Base-by-base conservation (phyloP, 2,888 invertebrate species). In the Girardia tigrina region DNA sequence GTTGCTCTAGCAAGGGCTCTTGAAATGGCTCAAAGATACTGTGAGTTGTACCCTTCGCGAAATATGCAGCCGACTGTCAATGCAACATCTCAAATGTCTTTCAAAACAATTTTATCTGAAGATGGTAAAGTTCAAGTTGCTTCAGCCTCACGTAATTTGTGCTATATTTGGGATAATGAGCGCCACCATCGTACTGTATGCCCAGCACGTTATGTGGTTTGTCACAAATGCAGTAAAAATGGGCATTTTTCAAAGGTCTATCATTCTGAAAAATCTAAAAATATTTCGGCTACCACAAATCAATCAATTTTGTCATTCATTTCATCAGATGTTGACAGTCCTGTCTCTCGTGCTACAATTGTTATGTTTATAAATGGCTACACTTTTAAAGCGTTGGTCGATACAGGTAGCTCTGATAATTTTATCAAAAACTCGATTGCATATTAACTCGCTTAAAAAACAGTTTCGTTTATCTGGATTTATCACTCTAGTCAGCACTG, bases 171-270 rank as follows among this genome's bases (percentile, higher is more conserved):
- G 26, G 75, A 72, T 28, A 26, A 56, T 74, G 16, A 70, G 8
- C 26, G 74, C 71, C 74, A 74, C 29, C 72, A 70, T 16, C 71
- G 75, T 26, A 20, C 72, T 28, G 16, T 28, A 29, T 74, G 75
- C 72, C 75, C 75, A 26, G 74, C 75, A 16, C 71, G 70, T 73
- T 26, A 74, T 26, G 74, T 26, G 28, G 26, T 29, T 28, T 74
- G 75, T 73, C 71, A 73, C n/a, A 26, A 72, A 28, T 73, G 71
- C 29, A 6, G 42, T 36, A 73, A 73, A 42, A 27, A 28, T 26
- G 70, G 73, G 56, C 73, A 73, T 42, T 73, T 73, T 29, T 72
- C 72, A 72, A 74, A 74, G 29, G 75, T 74, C 28, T 74, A 8
- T 26, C 27, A n/a, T 26, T 73, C 70, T 28, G 26, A 73, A 26